A percentile compares a stretch with the other conserved stretches of the same genome.
Evolutionary conservation across 2,797 vertebrate genomes (phyloP).

Genomic region (Staurois parvus): DNA sequence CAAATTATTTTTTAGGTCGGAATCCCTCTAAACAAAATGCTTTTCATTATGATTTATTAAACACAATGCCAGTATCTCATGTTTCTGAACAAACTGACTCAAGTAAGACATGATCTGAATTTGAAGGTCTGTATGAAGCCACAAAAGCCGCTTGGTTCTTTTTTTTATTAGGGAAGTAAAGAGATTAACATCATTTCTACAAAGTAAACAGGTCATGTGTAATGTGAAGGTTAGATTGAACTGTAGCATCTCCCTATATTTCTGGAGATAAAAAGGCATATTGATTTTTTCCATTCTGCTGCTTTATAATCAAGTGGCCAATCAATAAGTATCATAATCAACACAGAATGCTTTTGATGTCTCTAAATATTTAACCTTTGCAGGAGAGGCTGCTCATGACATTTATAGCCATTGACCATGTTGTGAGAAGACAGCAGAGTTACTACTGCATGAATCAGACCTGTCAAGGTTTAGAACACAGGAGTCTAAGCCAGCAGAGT

Average conservation of each 20-base stretch:
- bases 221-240: constrained; percentile 43
- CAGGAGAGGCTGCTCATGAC: constrained; percentile 28
- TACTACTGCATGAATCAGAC: constrained; percentile 7
- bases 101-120: not conserved
- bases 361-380: constrained; percentile 53
- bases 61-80: not conserved
- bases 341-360: constrained; percentile 35
- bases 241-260: constrained; percentile 17
- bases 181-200: constrained; percentile 11
- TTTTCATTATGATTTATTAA: not conserved
- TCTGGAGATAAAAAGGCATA: constrained; percentile 11
- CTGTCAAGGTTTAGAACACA: constrained; percentile 29
- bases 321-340: constrained; percentile 53
- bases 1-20: no score
- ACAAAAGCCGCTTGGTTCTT: not conserved
- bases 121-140: not conserved
- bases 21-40: not conserved
- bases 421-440: constrained; percentile 15
- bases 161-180: constrained; percentile 20
- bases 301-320: constrained; percentile 30
- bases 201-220: constrained; percentile 32
- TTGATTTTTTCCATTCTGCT: constrained; percentile 38
- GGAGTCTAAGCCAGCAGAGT: not conserved
- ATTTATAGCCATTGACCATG: constrained; percentile 35
- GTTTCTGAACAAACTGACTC: not conserved